Evolutionary conservation across 92 coral and sea anemone species (phyloP).

Genomic region (Epizoanthus rinbou): DNA sequence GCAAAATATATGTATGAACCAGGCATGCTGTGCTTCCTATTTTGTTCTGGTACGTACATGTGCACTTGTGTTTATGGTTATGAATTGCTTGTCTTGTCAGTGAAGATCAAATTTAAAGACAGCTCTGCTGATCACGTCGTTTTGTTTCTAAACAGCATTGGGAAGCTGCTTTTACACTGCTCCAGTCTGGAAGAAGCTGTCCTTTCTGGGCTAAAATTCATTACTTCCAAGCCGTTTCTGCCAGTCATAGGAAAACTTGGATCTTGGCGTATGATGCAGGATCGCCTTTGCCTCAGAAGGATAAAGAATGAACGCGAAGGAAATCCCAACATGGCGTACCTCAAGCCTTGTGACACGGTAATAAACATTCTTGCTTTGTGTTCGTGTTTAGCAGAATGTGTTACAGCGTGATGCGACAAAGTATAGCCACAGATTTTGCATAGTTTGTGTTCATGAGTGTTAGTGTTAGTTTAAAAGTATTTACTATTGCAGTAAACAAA

Average conservation of each 20-base stretch:
- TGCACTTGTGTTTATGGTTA: too few species aligned
- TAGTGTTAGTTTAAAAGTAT: too few species aligned
- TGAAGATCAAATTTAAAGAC: too few species aligned
- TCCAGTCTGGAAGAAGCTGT: conserved; percentile 62
- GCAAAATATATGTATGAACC: not conserved
- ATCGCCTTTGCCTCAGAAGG: conserved; percentile 40
- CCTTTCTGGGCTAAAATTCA: conserved; percentile 68
- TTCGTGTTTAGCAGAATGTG: too few species aligned
- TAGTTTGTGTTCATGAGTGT: too few species aligned
- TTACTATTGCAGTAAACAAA: too few species aligned
- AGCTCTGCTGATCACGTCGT: too few species aligned
- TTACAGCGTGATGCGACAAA: too few species aligned
- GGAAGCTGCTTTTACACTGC: conserved; percentile 59
- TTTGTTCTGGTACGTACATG: too few species aligned
- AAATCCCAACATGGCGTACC: conserved; percentile 30
- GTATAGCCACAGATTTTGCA: too few species aligned
- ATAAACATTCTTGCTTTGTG: not conserved
- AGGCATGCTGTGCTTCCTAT: too few species aligned
- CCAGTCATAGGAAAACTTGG: conserved; percentile 66
- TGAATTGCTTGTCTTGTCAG: too few species aligned
- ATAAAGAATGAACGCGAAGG: conserved; percentile 46
- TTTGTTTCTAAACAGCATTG: conserved; percentile 22
- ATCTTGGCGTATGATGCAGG: conserved; percentile 70
- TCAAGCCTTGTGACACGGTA: conserved; percentile 60
- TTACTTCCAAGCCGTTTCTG: conserved; percentile 80